Base-by-base conservation (phyloP, 2,888 invertebrate genomes). In the Cyaniris semiargus region DNA sequence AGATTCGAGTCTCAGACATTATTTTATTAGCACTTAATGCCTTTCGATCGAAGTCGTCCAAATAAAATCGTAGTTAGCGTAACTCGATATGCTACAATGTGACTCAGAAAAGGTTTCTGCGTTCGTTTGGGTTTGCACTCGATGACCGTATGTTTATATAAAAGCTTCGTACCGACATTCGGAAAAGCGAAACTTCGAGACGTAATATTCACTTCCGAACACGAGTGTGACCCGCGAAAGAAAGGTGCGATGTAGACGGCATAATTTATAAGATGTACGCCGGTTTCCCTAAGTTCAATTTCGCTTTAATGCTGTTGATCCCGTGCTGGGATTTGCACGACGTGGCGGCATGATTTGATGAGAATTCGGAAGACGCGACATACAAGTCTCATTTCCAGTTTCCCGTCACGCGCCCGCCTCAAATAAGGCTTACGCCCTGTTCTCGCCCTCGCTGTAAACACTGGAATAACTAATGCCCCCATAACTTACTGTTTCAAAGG, bases 311-410 rank as follows among this genome's bases (percentile, higher is more conserved):
- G 89, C 89, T 88, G 89, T 89, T 91, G 92, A 93, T 92, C 90
- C 89, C 90, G 86, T 86, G 87, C 85, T 87, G 91, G 92, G 93
- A 92, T 92, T 91, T 92, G 90, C 90, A 90, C 92, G 91, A 89
- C 92, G 91, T 91, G 89, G 90, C 87, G 88, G 87, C 87, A 90
- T 91, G 90, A 90, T 92, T 92, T 92, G 93, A 93, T 92, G 93
- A 91, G 92, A 92, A 91, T 90, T 90, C 89, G 87, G 89, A 83
- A 83, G 83, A 81, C 87, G 85, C 89, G 88, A 88, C 88, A 90
- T 87, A 91, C 90, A 88, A 89, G 89, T 84, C 85, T 84, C 86
- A 89, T 87, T 92, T 91, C 89, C 88, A 90, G 90, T 93, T 93
- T 93, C 93, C 86, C 85, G 93, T 93, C 93, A 93, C 93, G 93